These are phyloP conservation scores for Platycheirus rosarum DNA, from an alignment of 2,888 invertebrate species.

Conservation along the genomic window DNA sequence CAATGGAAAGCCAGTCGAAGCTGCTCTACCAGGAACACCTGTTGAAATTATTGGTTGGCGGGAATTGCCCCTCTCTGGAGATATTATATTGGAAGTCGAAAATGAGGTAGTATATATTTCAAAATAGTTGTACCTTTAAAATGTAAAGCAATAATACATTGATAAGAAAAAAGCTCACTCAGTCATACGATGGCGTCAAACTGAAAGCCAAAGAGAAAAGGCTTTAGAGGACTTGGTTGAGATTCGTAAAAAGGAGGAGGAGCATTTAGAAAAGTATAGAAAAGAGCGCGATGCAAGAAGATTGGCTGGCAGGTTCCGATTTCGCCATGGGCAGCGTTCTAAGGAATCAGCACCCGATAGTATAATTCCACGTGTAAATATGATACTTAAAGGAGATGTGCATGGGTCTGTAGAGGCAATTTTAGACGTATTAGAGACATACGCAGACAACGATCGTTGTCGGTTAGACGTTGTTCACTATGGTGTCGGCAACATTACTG, in stretches of 20 bases:
- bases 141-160: not conserved
- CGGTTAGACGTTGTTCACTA: constrained; percentile 93
- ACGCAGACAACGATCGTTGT: constrained; percentile 88
- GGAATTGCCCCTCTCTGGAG: constrained; percentile 94
- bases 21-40: constrained; percentile 90
- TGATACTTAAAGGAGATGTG: constrained; percentile 93
- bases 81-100: constrained; percentile 91
- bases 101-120: constrained; percentile 85
- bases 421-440: constrained; percentile 93
- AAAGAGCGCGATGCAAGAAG: constrained; percentile 86
- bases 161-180: constrained; percentile 88
- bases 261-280: constrained; percentile 86
- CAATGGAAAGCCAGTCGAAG: constrained; percentile 86
- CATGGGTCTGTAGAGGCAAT: constrained; percentile 98
- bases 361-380: constrained; percentile 84
- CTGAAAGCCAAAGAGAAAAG: constrained; percentile 85
- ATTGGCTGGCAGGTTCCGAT: constrained; percentile 85
- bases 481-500: constrained; percentile 93
- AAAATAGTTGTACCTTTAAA: not conserved
- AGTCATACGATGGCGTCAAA: constrained; percentile 87
- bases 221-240: constrained; percentile 85
- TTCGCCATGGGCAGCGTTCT: constrained; percentile 85
- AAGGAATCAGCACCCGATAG: constrained; percentile 84
- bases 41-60: constrained; percentile 96
- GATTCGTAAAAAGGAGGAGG: constrained; percentile 87